A percentile compares a stretch with the other conserved stretches of the same genome.
phyloP scores from a whole-genome alignment of 2,113 vertebrate genomes.

The Mellivora capensis region DNA sequence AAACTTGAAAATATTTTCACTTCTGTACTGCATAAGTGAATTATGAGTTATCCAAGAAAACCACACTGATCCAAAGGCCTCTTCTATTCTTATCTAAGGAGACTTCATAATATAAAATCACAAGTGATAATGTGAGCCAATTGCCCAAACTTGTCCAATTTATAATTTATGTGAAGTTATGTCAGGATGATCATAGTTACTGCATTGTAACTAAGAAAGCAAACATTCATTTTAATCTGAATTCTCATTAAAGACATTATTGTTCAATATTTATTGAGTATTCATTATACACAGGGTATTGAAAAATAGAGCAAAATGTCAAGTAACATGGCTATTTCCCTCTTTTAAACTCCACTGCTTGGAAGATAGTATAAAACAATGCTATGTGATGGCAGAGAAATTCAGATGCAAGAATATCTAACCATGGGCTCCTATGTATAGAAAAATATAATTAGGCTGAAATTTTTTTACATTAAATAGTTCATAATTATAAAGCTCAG shows the following conservation, averaged over 20 bases:
- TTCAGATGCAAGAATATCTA: slow-evolving; percentile 35
- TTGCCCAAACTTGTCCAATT: neutral
- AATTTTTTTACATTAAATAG: slow-evolving; percentile 48
- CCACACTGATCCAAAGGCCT: neutral
- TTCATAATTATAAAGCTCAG: slow-evolving; percentile 52
- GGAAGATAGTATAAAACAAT: neutral
- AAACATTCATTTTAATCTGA: slow-evolving; percentile 39
- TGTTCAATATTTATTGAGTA: neutral
- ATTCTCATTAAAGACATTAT: slow-evolving; percentile 14
- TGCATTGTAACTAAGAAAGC: neutral
- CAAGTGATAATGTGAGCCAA: neutral
- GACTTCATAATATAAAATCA: neutral
- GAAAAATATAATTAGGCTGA: slow-evolving; percentile 48
- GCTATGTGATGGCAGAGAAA: neutral
- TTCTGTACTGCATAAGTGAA: neutral
- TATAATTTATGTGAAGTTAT: slow-evolving; percentile 32
- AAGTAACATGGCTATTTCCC: neutral
- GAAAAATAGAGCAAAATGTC: slow-evolving; percentile 9
- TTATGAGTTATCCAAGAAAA: neutral
- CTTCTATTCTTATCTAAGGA: neutral
- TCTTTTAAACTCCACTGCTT: neutral
- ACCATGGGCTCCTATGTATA: neutral
- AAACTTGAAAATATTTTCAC: slow-evolving; percentile 21
- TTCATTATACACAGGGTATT: neutral
- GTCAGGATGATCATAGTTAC: neutral